These are phyloP conservation scores for Erythrocebus patas DNA, from an alignment of 2,113 vertebrate species.

Conservation along the genomic window DNA sequence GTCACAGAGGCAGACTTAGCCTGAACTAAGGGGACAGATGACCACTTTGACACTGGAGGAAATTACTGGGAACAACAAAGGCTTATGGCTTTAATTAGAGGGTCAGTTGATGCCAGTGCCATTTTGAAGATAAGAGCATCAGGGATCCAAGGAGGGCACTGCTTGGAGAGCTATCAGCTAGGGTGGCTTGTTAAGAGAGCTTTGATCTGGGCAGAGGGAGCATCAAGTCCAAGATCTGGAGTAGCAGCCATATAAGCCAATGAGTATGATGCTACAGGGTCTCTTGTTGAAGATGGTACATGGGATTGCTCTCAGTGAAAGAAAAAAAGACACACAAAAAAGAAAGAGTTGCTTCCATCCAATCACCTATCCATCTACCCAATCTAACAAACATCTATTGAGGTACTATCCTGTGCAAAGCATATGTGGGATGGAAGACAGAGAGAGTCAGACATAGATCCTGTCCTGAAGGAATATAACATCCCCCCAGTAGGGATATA, in stretches of 20 bases:
- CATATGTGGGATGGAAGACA: background rate
- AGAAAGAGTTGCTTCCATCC: background rate
- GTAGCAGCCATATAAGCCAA: background rate
- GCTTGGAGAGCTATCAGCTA: background rate
- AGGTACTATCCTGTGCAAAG: background rate
- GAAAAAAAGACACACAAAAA: background rate
- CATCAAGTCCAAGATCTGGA: background rate
- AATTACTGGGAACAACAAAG: slow-evolving; percentile 61
- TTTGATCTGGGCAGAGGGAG: background rate
- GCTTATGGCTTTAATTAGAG: slow-evolving; percentile 60
- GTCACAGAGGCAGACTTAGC: background rate
- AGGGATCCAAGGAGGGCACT: slow-evolving; percentile 28
- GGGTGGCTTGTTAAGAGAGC: background rate
- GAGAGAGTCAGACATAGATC: background rate
- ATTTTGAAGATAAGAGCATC: slow-evolving; percentile 59
- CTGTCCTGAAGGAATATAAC: background rate
- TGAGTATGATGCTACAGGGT: rapidly evolving
- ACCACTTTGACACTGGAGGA: slow-evolving; percentile 47
- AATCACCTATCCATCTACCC: background rate
- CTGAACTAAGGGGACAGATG: slow-evolving; percentile 13
- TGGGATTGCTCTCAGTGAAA: background rate
- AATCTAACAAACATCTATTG: background rate
- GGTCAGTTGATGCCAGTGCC: slow-evolving; percentile 26
- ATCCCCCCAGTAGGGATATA: background rate
- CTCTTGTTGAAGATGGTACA: background rate